phyloP scores from a whole-genome alignment of 2,113 vertebrate species.

The Sturnus vulgaris region DNA sequence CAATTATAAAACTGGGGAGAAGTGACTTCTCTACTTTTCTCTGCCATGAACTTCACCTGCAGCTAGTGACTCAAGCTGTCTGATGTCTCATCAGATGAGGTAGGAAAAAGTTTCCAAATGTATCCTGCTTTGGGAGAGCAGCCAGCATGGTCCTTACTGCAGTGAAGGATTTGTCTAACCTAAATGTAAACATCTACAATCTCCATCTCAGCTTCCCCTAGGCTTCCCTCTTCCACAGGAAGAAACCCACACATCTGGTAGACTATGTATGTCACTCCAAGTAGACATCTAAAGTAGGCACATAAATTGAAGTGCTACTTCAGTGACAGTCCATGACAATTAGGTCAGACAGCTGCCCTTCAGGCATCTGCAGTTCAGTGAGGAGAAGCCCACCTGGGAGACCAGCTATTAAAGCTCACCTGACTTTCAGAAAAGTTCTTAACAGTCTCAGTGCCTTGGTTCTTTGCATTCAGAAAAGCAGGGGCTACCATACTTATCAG shows the following conservation, averaged over 20 bases:
- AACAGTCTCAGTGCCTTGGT: background rate
- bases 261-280: background rate
- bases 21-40: background rate
- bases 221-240: background rate
- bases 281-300: background rate
- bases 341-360: background rate
- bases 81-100: background rate
- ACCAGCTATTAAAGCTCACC: background rate
- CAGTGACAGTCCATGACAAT: background rate
- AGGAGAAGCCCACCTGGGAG: background rate
- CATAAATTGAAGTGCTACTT: background rate
- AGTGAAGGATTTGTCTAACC: background rate
- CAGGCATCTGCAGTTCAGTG: background rate
- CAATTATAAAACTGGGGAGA: background rate
- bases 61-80: background rate
- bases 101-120: background rate
- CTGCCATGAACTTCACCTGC: background rate
- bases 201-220: background rate
- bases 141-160: background rate
- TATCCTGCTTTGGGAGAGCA: background rate
- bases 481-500: background rate
- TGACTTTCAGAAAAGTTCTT: background rate
- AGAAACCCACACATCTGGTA: background rate
- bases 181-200: background rate
- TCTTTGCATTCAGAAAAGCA: background rate